Evolutionary conservation across 2,113 vertebrate genomes (phyloP).

Genomic region (Rallus limicola): DNA sequence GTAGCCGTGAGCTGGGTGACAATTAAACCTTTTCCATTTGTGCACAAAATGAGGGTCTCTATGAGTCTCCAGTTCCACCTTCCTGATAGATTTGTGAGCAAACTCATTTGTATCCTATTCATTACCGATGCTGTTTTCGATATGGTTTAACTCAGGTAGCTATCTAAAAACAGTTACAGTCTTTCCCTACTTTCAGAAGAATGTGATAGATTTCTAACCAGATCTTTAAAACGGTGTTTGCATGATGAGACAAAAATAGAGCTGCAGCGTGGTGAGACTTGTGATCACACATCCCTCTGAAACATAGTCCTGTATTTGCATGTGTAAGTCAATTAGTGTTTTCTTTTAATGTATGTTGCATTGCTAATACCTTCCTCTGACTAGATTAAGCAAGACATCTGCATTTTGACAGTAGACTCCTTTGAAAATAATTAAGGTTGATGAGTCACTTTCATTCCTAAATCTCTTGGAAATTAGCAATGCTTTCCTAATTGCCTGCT

Average conservation of each 20-base stretch:
- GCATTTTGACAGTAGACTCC: neutral
- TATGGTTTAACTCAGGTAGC: neutral
- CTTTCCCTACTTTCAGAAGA: neutral
- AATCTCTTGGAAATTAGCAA: neutral
- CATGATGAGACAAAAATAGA: neutral
- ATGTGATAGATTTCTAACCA: neutral
- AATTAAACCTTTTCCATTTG: neutral
- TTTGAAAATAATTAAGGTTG: neutral
- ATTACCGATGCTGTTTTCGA: neutral
- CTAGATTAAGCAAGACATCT: neutral
- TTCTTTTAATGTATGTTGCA: neutral
- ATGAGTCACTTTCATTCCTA: neutral
- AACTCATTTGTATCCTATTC: neutral
- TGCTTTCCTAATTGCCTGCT: neutral
- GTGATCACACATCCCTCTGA: neutral
- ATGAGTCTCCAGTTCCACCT: neutral
- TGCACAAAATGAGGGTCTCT: neutral
- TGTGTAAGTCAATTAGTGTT: neutral
- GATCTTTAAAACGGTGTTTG: neutral
- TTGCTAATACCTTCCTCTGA: neutral
- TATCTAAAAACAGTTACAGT: neutral
- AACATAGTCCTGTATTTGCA: neutral
- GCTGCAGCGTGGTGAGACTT: neutral
- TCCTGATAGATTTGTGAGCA: neutral
- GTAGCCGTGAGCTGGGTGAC: neutral